Percentiles rank a stretch among this genome's conserved stretches.
These are phyloP conservation scores for Lutraria rhynchaena DNA, from an alignment of 1,140 invertebrate species.

Conservation along the genomic window DNA sequence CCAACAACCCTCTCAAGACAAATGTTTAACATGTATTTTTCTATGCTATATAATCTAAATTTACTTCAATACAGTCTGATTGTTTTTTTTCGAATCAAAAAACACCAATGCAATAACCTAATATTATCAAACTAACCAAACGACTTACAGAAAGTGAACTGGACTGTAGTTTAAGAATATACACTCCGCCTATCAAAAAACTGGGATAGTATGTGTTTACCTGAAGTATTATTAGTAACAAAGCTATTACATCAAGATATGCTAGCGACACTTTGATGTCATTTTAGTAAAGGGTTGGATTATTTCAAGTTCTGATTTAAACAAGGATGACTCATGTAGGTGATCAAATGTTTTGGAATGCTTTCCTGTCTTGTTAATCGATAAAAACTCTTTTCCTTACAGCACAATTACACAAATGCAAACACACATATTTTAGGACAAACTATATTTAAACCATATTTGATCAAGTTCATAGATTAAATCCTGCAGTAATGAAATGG, in stretches of 20 bases:
- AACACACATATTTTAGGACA: neutral
- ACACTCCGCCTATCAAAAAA: conserved; percentile 50
- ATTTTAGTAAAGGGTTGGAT: conserved; percentile 14
- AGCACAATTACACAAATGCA: conserved; percentile 25
- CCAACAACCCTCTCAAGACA: no score
- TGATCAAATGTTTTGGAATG: conserved; percentile 50
- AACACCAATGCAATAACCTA: no score
- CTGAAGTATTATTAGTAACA: conserved; percentile 42
- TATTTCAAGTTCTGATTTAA: conserved; percentile 14
- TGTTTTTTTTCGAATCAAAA: no score
- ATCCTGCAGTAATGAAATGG: neutral
- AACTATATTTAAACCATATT: conserved; percentile 2
- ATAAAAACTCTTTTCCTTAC: conserved; percentile 1
- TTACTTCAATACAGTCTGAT: no score
- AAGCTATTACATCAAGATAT: conserved; percentile 55
- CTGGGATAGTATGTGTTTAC: conserved; percentile 55
- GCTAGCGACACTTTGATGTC: conserved; percentile 49
- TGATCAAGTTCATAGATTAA: conserved; percentile 26
- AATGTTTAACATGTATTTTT: no score
- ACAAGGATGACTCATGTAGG: conserved; percentile 16
- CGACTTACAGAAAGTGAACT: no score
- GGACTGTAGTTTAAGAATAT: neutral
- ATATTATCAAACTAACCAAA: no score
- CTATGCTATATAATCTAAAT: no score
- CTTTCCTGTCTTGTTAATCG: conserved; percentile 13